A percentile compares a stretch with the other conserved stretches of the same genome.
These are phyloP conservation scores for Mylabris phalerata DNA, from an alignment of 1,140 invertebrate species.

Conservation along the genomic window DNA sequence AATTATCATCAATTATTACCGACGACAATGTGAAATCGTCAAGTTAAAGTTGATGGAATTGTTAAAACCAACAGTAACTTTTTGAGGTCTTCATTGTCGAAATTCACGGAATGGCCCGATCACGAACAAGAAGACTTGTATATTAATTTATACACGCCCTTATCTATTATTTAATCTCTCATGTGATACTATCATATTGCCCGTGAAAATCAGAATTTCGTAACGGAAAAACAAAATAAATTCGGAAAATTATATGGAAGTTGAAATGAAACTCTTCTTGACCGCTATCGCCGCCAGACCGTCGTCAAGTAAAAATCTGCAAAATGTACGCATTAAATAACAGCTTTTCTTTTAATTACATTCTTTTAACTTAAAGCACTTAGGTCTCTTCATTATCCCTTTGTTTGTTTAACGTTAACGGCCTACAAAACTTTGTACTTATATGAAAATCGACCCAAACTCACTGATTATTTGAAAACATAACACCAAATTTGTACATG, in stretches of 20 bases:
- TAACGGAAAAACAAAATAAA: too few relatives aligned
- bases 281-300: constrained; percentile 27
- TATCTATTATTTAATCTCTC: too few relatives aligned
- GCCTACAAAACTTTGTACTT: constrained; percentile 39
- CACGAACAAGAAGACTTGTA: constrained; percentile 28
- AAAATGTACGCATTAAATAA: constrained; percentile 33
- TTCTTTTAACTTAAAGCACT: constrained; percentile 38
- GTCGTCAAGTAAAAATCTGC: constrained; percentile 40
- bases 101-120: constrained; percentile 31
- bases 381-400: constrained; percentile 40
- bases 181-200: too few relatives aligned
- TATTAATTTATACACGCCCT: background rate
- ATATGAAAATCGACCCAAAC: constrained; percentile 28
- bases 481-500: constrained; percentile 36
- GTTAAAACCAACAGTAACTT: constrained; percentile 44
- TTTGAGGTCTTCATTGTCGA: constrained; percentile 40
- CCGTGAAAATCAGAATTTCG: too few relatives aligned
- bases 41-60: constrained; percentile 37
- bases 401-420: constrained; percentile 31
- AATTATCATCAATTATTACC: background rate
- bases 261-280: constrained; percentile 6
- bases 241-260: too few relatives aligned
- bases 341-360: background rate
- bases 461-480: constrained; percentile 27
- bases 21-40: background rate